These are phyloP conservation scores for Alligator mississippiensis DNA, from an alignment of 2,113 vertebrate species.

Conservation along the genomic window DNA sequence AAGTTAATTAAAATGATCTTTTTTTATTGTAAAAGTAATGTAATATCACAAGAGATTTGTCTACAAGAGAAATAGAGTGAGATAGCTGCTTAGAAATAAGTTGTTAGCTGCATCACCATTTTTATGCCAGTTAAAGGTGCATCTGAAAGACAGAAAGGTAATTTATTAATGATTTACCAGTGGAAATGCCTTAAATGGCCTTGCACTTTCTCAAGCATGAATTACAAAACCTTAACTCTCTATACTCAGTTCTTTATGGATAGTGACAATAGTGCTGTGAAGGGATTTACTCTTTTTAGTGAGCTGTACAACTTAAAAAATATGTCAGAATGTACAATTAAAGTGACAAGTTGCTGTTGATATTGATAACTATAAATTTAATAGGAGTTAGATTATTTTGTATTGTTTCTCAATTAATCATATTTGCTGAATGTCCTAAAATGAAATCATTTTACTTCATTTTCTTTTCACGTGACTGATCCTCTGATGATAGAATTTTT, in stretches of 20 bases:
- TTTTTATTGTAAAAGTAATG: not conserved
- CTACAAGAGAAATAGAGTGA: not conserved
- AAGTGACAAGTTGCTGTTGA: not conserved
- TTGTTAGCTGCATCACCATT: not conserved
- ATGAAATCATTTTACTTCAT: not conserved
- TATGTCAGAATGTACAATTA: rapidly evolving
- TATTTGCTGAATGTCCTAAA: not conserved
- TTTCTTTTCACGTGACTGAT: slow-evolving; percentile 12
- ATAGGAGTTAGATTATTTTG: slow-evolving; percentile 12
- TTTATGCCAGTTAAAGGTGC: not conserved
- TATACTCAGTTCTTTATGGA: not conserved
- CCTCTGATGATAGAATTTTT: not conserved
- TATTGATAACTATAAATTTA: not conserved
- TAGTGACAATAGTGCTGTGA: rapidly evolving
- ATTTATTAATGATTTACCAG: not conserved
- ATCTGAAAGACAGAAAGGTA: not conserved
- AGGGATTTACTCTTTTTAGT: rapidly evolving
- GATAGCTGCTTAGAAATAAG: not conserved
- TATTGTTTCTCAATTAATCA: slow-evolving; percentile 63
- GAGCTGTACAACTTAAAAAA: not conserved
- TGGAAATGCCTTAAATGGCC: not conserved
- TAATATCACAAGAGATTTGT: rapidly evolving
- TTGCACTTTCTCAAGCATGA: not conserved
- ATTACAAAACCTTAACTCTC: rapidly evolving
- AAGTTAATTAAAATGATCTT: not conserved